phyloP scores from a whole-genome alignment of 2,113 vertebrate genomes.

The Eurypyga helias region DNA sequence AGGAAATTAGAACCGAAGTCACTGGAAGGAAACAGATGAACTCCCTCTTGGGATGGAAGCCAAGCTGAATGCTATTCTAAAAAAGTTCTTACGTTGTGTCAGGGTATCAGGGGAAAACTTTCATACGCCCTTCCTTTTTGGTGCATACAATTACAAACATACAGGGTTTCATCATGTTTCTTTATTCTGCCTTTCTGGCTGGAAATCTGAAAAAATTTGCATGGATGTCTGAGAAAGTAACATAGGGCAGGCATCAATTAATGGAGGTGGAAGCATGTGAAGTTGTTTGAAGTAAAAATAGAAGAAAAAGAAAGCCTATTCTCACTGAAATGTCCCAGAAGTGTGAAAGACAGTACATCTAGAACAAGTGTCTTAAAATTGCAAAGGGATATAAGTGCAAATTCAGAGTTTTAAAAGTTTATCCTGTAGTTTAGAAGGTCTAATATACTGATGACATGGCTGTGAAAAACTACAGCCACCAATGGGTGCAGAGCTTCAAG shows the following conservation, averaged over 20 bases:
- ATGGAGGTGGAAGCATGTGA: neutral
- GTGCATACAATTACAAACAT: neutral
- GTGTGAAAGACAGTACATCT: neutral
- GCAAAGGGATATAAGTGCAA: neutral
- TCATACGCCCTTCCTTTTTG: neutral
- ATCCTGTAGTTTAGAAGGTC: neutral
- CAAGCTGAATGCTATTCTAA: neutral
- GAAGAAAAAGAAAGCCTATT: neutral
- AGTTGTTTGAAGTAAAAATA: neutral
- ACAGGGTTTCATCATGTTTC: neutral
- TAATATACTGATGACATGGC: neutral
- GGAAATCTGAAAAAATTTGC: neutral
- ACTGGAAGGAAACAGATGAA: constrained; percentile 9
- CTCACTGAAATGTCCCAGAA: neutral
- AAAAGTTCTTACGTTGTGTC: neutral
- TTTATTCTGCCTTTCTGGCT: neutral
- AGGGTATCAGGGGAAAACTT: neutral
- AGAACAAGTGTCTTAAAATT: neutral
- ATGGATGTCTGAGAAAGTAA: neutral
- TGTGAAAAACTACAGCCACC: neutral
- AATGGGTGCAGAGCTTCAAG: neutral
- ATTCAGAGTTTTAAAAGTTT: neutral
- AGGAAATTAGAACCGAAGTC: neutral
- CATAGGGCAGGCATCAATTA: neutral
- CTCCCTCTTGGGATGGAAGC: neutral